Base-by-base conservation (phyloP, 1,140 invertebrate species). In the Catajapyx aquilonaris region DNA sequence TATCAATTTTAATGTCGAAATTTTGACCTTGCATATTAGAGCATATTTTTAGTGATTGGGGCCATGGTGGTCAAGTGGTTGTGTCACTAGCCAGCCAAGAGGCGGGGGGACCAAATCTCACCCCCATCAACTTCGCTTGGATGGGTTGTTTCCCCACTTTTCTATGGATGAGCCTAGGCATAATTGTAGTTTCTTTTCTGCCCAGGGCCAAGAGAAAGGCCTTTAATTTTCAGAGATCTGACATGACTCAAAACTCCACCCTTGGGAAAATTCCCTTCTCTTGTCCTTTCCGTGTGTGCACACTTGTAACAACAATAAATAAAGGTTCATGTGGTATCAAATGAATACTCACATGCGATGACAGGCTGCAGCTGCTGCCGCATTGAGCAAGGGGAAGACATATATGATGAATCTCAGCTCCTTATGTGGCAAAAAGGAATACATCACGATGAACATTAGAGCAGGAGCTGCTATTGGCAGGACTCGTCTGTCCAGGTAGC, bases 391-490 rank as follows among this genome's bases (percentile, higher is more conserved):
- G 15, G 94, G 95, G 52, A 97, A 78, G 1, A 83, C 73, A 53
- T 98, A 99, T 35, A 99, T 85, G 41, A 99, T 93, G 56, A 99
- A 99, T 22, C 95, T 68, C 5, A 98, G 65, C 60, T 99, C 95
- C 56, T 99, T 99, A 52, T 99, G 95, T 1, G 94, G 94, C 33
- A 99, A 56, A 52, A 95, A 73, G 5, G 94, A 98, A 55, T 87
- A 98, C 2, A 93, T 47, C 11, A 80, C 41, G 19, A 98, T 71
- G 61, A 91, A 98, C n/a, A 68, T 52, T 2, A 93, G 36, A 3
- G 76, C 71, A 34, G 87, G 81, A 33, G 78, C 50, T 1, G 77
- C 58, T 25, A 94, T 50, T 28, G 64, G 62, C 34, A 74, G 53
- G 28, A 76, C 61, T 47, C 84, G 64, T 38, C 61, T 55, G 48